Percentiles rank a stretch among this genome's conserved stretches.
Evolutionary conservation across 2,797 vertebrate genomes (phyloP).

Genomic region (Oreortyx pictus): DNA sequence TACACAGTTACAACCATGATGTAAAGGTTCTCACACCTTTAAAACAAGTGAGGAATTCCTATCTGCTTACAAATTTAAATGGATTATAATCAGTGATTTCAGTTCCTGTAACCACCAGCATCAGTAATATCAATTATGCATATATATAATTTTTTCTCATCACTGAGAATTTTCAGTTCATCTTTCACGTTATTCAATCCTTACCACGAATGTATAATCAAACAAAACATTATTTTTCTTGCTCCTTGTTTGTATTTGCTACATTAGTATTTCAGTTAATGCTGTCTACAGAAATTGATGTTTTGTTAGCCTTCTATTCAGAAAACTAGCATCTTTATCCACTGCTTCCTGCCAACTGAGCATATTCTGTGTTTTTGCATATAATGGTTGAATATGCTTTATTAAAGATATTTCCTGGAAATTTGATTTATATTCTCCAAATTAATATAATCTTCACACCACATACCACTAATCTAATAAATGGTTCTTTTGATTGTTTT

Average conservation of each 20-base stretch:
- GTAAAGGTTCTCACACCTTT: background rate
- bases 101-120: background rate
- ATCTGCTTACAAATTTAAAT: background rate
- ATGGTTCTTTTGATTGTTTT: background rate
- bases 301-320: background rate
- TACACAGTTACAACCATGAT: background rate
- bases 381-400: background rate
- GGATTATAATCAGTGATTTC: background rate
- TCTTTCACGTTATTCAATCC: background rate
- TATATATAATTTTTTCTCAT: background rate
- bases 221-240: background rate
- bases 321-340: background rate
- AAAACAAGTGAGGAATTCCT: background rate
- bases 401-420: background rate
- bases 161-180: background rate
- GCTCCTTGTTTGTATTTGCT: background rate
- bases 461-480: background rate
- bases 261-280: background rate
- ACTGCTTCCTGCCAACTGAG: no score
- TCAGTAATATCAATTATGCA: background rate
- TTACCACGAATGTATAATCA: background rate
- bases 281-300: background rate
- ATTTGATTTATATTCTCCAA: background rate
- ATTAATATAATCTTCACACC: background rate
- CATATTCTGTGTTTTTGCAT: no score